Base-by-base conservation (phyloP, 2,888 invertebrate genomes). In the Cyclophora albipunctata region DNA sequence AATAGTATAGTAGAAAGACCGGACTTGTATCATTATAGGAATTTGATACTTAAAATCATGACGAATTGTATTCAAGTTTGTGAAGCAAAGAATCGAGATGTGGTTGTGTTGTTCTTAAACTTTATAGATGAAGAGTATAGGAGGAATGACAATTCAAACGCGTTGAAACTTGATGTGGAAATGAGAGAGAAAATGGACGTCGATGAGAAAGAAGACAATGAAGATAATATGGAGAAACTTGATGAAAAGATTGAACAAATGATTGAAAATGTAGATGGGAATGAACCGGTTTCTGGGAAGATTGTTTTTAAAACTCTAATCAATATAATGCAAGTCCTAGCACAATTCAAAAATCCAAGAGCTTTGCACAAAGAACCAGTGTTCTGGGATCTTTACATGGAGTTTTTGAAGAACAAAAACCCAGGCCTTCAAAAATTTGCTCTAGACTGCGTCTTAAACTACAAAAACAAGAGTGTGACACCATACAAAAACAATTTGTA, bases 361-460 rank as follows among this genome's bases (percentile, higher is more conserved):
- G 93, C 94, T 2, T 84, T 97, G 55, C 93, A 93, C 67, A 92
- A 92, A 57, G 95, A 96, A 74, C 83, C 92, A 0, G 92, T 95
- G 58, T 87, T 98, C 53, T 91, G 91, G 69, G 91, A 91, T 53
- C 89, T 95, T n/a, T 95, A 93, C 67, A 90, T 93, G 71, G 94
- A 97, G 71, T 90, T 98, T 48, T 75, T 99, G 5, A 91, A 93
- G 45, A 93, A 96, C 54, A 93, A 93, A 66, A 94, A 95, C 77
- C 79, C 92, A 0, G 91, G 92, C 0, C 87, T 98, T 4, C 98
- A 98, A 78, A 96, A 94, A 75, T 90, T 92, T 48, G 95, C 98
- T 0, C 81, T 99, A 42, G 94, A 95, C 69, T 98, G 98, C 73
- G 79, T 99, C 2, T 84, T 96, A 64, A 92, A 95, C 0, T 98